Conservation (phyloP, 2,113 vertebrate species). For the Labeo rohita region DNA sequence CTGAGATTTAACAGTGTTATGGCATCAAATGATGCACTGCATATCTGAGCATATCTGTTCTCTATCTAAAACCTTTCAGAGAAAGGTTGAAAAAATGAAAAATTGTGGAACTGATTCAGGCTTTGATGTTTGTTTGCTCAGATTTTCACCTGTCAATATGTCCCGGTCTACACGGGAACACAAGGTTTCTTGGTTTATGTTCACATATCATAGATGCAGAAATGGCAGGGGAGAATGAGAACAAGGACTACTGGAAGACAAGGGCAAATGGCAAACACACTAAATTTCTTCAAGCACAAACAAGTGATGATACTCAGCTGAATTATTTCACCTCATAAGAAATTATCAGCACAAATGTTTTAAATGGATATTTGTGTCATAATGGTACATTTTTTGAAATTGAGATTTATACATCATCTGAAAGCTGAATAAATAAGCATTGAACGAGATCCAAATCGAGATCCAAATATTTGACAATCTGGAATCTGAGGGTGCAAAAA, state of each 20-base stretch:
- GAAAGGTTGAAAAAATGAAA: not conserved
- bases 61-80: not conserved
- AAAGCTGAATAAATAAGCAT: too few relatives aligned
- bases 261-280: not conserved
- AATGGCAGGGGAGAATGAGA: not conserved
- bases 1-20: not conserved
- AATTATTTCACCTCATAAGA: not conserved
- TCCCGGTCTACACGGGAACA: not conserved
- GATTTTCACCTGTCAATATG: not conserved
- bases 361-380: too few relatives aligned
- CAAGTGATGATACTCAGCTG: not conserved
- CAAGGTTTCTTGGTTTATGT: not conserved
- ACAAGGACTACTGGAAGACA: not conserved
- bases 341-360: not conserved
- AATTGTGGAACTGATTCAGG: not conserved
- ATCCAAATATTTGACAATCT: too few relatives aligned
- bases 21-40: constrained; percentile 5
- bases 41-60: constrained; percentile 6
- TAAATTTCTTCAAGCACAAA: not conserved
- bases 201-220: constrained; percentile 4
- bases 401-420: too few relatives aligned
- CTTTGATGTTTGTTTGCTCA: constrained; percentile 24
- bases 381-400: too few relatives aligned
- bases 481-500: too few relatives aligned
- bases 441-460: too few relatives aligned